Evolutionary conservation across 2,113 vertebrate species (phyloP), one percentile per base, ranked within the genome.

Genomic region (Ptilorrhoa leucosticta): DNA sequence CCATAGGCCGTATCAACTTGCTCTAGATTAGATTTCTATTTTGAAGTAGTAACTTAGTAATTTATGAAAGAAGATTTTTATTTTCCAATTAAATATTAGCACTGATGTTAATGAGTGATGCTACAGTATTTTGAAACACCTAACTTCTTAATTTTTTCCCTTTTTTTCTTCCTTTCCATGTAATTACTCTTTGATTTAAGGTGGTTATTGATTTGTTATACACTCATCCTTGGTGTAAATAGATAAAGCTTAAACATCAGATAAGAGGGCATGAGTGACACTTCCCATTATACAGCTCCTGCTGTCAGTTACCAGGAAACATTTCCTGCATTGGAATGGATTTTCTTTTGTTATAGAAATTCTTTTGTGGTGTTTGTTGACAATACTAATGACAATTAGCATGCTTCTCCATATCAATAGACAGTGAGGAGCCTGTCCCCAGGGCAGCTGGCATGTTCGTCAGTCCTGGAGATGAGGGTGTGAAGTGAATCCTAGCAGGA

Each of bases 141-240:
- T 54, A 27, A 17, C 20, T 45, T 33, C 6, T 42, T n/a, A 26
- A 15, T 26, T 30, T 78, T 64, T 65, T 26, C 0, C 8, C 1
- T 63, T 64, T 85, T 48, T 42, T 9, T 7, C 7, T 86, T 78
- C 17, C 19, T 45, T 33, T 76, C 28, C 14, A 7, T 70, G 33
- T 57, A 91, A 87, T 91, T 91, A 23, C 30, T 75, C 58, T 89
- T 87, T 87, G 86, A 88, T 66, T 91, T 94, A 81, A 44, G 87
- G 76, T 91, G 60, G 31, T 73, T 87, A 50, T 92, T 94, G 83
- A 90, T 94, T 96, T 85, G 76, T 86, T 96, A 83, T 30, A 44
- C 51, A 24, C 30, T 40, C 14, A 58, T 73, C 54, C 30, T 60
- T 91, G 61, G 72, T 83, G 51, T 92, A 92, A 94, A 82, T 26